A percentile compares a stretch with the other conserved stretches of the same genome.
phyloP scores from a whole-genome alignment of 2,113 vertebrate species.

The Daboia siamensis region DNA sequence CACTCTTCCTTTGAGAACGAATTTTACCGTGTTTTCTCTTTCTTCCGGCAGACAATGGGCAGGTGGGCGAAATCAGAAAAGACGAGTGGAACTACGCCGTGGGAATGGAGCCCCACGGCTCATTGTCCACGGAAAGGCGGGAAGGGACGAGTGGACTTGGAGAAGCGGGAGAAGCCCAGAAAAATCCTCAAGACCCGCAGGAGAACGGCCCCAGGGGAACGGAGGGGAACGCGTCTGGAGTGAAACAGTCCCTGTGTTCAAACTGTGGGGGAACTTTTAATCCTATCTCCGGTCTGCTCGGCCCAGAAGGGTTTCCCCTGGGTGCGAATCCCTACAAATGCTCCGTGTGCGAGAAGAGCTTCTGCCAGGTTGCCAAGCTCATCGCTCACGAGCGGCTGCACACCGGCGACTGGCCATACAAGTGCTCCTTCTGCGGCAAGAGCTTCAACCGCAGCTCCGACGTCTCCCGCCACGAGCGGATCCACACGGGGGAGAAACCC shows the following conservation, averaged over 20 bases:
- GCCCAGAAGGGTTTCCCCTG: background rate
- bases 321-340: conserved; percentile 5
- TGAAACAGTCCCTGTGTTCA: background rate
- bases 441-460: conserved; percentile 26
- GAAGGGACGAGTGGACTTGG: background rate
- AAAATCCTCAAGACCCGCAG: background rate
- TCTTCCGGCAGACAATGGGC: background rate
- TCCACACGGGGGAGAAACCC: conserved; percentile 22
- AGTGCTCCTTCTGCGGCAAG: conserved; percentile 18
- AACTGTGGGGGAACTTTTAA: conserved; percentile 16
- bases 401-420: conserved; percentile 17
- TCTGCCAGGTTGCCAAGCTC: conserved; percentile 7
- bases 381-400: conserved; percentile 18
- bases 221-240: rapidly evolving
- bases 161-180: background rate
- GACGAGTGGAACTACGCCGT: background rate
- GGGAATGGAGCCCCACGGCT: background rate
- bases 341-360: conserved; percentile 10
- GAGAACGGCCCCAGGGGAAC: background rate
- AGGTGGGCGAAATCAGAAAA: background rate
- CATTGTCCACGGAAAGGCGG: background rate
- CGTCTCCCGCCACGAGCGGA: conserved; percentile 15
- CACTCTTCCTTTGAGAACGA: background rate
- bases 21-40: background rate
- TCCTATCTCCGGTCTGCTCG: background rate